Base-by-base conservation (phyloP, 1,140 invertebrate genomes). In the Homalodisca vitripennis region DNA sequence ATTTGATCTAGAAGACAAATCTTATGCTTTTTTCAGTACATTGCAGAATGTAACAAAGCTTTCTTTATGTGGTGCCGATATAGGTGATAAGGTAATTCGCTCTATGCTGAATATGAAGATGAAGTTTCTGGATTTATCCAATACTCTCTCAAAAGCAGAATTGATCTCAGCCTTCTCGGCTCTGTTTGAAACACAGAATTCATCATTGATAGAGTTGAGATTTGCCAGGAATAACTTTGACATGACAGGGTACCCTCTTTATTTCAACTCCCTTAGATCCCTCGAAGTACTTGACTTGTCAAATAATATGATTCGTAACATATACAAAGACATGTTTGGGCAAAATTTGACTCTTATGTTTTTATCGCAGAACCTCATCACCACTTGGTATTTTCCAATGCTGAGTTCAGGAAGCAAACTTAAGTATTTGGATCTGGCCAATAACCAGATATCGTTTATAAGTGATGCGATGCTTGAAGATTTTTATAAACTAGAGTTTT, bases 401-500 rank as follows among this genome's bases (percentile, higher is more conserved):
- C 24, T 66, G 10, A 12, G 2, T 20, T 3, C 2, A 1, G 2
- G 47, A 6, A 66, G 41, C 41, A 2, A 46, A 17, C n/a, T 66
- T 1, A 1, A 47, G 41, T 27, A 20, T 27, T 13, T 66, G n/a
- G 63, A 66, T 46, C 27, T 66, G 2, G 46, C 63, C 17, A 27
- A 46, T 6, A 66, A 66, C 41, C 32, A 66, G 27, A 66, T 66
- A 46, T 47, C 31, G 3, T 46, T 24, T 47, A 31, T 66, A 47
- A 46, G 32, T 47, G 20, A 46, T 27, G 6, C 32, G 1, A 66
- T 66, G 63, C 72, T 86, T 34, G 85, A 82, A 70, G 80, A 85
- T 78, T 73, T 79, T 64, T 76, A 79, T 47, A 72, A 82, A 72
- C 47, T 83, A 47, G 82, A 79, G 60, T 74, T 83, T 34, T 78